Conservation (phyloP, 2,113 vertebrate genomes). For the Oreotrochilus melanogaster region DNA sequence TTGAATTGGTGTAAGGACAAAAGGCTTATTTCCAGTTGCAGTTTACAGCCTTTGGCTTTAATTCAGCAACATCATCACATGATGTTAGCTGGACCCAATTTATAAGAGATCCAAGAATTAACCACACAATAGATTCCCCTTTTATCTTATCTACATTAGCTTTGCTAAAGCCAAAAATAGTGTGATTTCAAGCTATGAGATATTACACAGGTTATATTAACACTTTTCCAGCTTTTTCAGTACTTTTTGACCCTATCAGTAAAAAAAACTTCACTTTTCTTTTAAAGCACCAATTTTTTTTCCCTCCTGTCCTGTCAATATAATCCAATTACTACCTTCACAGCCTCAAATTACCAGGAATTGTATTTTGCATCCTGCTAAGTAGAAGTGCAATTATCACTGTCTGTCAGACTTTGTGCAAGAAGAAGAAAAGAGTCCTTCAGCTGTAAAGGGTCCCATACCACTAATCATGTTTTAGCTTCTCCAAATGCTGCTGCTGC, state of each 20-base stretch:
- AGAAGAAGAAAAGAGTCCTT: neutral
- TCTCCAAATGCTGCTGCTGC: neutral
- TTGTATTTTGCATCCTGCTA: neutral
- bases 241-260: neutral
- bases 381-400: neutral
- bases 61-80: neutral
- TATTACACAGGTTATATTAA: neutral
- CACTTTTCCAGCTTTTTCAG: neutral
- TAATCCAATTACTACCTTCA: neutral
- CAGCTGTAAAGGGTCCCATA: neutral
- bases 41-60: neutral
- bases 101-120: neutral
- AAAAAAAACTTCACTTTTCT: neutral
- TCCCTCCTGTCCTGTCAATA: neutral
- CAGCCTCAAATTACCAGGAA: neutral
- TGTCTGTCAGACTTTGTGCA: neutral
- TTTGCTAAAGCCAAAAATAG: neutral
- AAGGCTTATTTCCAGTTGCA: neutral
- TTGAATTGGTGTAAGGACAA: neutral
- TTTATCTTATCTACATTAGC: neutral
- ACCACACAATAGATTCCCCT: neutral
- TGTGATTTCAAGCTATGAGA: neutral
- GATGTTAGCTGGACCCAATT: neutral
- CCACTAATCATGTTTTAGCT: neutral
- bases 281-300: neutral